Base-by-base conservation (phyloP, 2,113 vertebrate species). In the Carassius gibelio region DNA sequence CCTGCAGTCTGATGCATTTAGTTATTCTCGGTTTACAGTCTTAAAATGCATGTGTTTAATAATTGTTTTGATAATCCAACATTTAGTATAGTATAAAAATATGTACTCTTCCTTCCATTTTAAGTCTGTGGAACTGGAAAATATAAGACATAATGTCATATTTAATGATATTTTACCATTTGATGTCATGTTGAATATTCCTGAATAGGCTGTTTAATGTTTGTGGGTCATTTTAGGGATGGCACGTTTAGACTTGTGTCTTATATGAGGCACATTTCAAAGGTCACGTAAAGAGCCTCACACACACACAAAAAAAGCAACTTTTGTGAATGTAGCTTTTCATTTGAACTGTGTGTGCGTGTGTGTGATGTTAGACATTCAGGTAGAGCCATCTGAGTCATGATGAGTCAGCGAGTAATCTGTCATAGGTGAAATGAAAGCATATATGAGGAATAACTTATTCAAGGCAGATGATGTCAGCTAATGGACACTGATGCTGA, bases 341-440 rank as follows among this genome's bases (percentile, higher is more conserved):
- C 42, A 61, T 84, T 74, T 45, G n/a, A 45, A 3, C 13, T 5
- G 2, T 26, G 74, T 64, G 71, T 17, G 48, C 4, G 26, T 26
- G 26, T 50, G 21, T 64, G 68, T 26, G 52, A 52, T 9, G 19
- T 19, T 42, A 8, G 36, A 81, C 11, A 57, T 30, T 79, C 23
- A 57, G 71, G 61, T 61, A 77, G 55, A 34, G 21, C 75, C 83
- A 61, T 62, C 74, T 23, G 7, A 81, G 38, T 48, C 19, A 45
- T 45, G n/a, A 9, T 81, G 78, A 81, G 38, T 78, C 81, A 68
- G 74, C 45, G 75, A 84, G 59, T 75, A 62, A 6, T 64, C 59
- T 62, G 1, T 14, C 45, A 14, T 64, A 10, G 17, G 23, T 80
- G 62, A 68, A 52, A 34, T 52, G 62, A 34, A n/a, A 64, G 36